Evolutionary conservation across 2,113 vertebrate species (phyloP).

Genomic region (Grammomys surdaster): DNA sequence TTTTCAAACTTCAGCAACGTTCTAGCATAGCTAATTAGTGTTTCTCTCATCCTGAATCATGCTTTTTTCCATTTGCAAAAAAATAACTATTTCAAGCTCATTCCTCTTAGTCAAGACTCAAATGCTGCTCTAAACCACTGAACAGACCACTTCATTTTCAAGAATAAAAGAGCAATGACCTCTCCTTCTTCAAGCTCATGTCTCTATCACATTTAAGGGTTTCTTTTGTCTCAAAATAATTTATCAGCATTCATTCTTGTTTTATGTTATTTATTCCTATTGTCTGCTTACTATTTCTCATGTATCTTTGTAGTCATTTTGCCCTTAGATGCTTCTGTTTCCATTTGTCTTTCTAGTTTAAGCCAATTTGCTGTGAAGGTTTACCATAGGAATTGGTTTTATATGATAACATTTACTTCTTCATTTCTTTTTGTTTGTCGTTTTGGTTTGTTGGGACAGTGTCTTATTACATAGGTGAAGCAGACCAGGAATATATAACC

Average conservation of each 20-base stretch:
- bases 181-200: neutral
- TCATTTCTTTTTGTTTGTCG: neutral
- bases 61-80: neutral
- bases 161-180: neutral
- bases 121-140: neutral
- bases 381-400: neutral
- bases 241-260: neutral
- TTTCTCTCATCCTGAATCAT: neutral
- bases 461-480: neutral
- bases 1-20: constrained; percentile 12
- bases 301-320: neutral
- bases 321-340: neutral
- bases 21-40: neutral
- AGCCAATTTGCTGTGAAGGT: neutral
- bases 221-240: neutral
- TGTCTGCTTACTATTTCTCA: constrained; percentile 6
- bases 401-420: neutral
- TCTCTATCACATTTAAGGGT: neutral
- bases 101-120: neutral
- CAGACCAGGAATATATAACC: neutral
- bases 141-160: neutral
- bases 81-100: constrained; percentile 31
- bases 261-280: neutral
- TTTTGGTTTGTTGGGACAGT: neutral
- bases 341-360: neutral